Percentiles rank a stretch among this genome's conserved stretches.
These are phyloP conservation scores for Aromia moschata DNA, from an alignment of 2,888 invertebrate genomes.

Conservation along the genomic window DNA sequence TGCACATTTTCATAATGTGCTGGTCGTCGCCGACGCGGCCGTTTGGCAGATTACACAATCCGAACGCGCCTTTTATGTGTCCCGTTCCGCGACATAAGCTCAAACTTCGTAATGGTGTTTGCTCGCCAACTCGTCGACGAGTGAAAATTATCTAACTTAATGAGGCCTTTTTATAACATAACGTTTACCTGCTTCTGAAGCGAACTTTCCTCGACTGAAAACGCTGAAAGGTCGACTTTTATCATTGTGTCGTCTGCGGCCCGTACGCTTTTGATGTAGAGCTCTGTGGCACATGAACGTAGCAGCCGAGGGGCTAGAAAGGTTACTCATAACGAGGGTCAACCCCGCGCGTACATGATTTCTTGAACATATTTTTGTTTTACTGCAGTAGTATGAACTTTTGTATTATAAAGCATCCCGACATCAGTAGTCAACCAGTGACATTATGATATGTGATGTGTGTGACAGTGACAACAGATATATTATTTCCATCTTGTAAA, in stretches of 20 bases:
- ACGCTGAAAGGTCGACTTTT: background rate
- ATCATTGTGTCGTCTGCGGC: no score
- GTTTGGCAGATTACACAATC: conserved; percentile 4
- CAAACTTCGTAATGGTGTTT: conserved; percentile 35
- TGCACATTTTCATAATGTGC: background rate
- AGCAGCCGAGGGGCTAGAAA: no score
- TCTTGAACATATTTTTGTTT: no score
- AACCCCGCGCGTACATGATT: no score
- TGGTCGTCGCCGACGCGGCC: background rate
- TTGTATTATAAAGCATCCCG: no score
- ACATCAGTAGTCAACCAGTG: background rate
- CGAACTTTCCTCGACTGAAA: conserved; percentile 29
- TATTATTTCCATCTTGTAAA: no score
- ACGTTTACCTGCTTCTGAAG: conserved; percentile 33
- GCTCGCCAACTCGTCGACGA: conserved; percentile 46
- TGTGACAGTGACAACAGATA: no score
- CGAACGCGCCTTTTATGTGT: background rate
- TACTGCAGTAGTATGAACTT: no score
- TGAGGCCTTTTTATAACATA: conserved; percentile 46
- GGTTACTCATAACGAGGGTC: no score
- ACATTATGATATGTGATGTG: no score
- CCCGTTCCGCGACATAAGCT: background rate
- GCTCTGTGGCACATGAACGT: no score
- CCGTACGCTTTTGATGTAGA: no score
- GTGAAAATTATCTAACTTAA: conserved; percentile 43